phyloP scores from a whole-genome alignment of 1,140 invertebrate species.

The Drosophila asahinai region DNA sequence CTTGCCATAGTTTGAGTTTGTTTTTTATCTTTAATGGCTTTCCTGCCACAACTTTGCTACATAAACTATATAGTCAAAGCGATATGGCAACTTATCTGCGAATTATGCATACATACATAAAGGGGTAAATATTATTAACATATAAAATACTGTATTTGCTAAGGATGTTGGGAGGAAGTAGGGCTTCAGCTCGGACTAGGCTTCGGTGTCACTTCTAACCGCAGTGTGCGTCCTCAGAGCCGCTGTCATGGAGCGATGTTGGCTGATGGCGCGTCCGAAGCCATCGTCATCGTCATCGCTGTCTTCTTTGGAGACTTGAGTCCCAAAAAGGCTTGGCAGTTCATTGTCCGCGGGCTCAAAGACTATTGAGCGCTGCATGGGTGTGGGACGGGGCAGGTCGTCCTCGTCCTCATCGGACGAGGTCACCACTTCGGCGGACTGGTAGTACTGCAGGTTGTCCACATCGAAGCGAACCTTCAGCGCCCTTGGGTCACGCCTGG shows the following conservation, averaged over 20 bases:
- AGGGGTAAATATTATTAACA: slow-evolving; percentile 50
- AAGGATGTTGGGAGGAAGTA: slow-evolving; percentile 52
- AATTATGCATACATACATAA: slow-evolving; percentile 38
- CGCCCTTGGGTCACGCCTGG: slow-evolving; percentile 44
- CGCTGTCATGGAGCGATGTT: slow-evolving; percentile 73
- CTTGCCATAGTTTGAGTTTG: neutral
- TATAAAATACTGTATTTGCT: slow-evolving; percentile 74
- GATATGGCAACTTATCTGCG: slow-evolving; percentile 62
- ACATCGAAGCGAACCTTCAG: slow-evolving; percentile 75
- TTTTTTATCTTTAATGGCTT: slow-evolving; percentile 30
- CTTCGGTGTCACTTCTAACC: slow-evolving; percentile 46
- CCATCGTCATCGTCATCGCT: slow-evolving; percentile 55
- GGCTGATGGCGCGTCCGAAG: slow-evolving; percentile 61
- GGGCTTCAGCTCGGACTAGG: slow-evolving; percentile 46
- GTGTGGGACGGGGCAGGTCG: slow-evolving; percentile 29
- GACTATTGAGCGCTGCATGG: slow-evolving; percentile 49
- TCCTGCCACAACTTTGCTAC: slow-evolving; percentile 41
- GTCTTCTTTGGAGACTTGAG: slow-evolving; percentile 52
- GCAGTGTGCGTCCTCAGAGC: slow-evolving; percentile 34
- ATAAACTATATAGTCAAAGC: slow-evolving; percentile 58
- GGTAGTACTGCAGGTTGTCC: slow-evolving; percentile 74
- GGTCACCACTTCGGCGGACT: slow-evolving; percentile 67
- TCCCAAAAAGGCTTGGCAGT: slow-evolving; percentile 61
- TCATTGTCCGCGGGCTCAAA: slow-evolving; percentile 17
- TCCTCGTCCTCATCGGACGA: slow-evolving; percentile 60